A percentile compares a stretch with the other conserved stretches of the same genome.
phyloP scores from a whole-genome alignment of 2,888 invertebrate species.

The Drosophila eohydei region DNA sequence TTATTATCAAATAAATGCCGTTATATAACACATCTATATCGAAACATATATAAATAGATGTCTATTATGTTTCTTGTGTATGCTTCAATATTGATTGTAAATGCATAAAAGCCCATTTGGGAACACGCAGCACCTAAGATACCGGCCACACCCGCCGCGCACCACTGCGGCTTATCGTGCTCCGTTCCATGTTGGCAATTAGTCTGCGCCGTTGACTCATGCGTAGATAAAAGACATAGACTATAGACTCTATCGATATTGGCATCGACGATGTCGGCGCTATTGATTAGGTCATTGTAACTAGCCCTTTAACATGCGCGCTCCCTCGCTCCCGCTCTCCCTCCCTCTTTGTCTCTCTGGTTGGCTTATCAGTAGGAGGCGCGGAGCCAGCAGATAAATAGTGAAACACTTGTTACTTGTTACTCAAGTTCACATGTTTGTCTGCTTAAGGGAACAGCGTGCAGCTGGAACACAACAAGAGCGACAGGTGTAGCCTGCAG shows the following conservation, averaged over 20 bases:
- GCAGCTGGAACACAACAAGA: slow-evolving; percentile 1
- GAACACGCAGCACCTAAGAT: slow-evolving; percentile 19
- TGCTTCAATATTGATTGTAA: background rate
- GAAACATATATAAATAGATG: background rate
- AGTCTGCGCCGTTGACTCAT: slow-evolving; percentile 31
- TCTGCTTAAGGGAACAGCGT: slow-evolving; percentile 41
- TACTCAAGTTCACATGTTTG: slow-evolving; percentile 66
- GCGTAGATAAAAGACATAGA: slow-evolving; percentile 33
- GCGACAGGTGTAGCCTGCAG: slow-evolving; percentile 57
- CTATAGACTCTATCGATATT: slow-evolving; percentile 8
- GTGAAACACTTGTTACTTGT: slow-evolving; percentile 75
- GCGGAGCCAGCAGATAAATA: slow-evolving; percentile 50
- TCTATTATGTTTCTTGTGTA: background rate
- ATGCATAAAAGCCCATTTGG: background rate
- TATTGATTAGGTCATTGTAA: slow-evolving; percentile 47
- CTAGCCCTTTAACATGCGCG: background rate
- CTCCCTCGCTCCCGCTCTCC: background rate
- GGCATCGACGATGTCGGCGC: slow-evolving; percentile 44
- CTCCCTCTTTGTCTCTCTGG: background rate
- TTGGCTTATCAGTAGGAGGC: slow-evolving; percentile 38
- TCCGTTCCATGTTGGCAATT: slow-evolving; percentile 27
- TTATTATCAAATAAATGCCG: slow-evolving; percentile 1
- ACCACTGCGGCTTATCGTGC: slow-evolving; percentile 27
- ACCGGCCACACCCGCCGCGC: background rate
- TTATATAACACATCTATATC: slow-evolving; percentile 9